Conservation (phyloP, 2,113 vertebrate species). For the Jacana jacana region DNA sequence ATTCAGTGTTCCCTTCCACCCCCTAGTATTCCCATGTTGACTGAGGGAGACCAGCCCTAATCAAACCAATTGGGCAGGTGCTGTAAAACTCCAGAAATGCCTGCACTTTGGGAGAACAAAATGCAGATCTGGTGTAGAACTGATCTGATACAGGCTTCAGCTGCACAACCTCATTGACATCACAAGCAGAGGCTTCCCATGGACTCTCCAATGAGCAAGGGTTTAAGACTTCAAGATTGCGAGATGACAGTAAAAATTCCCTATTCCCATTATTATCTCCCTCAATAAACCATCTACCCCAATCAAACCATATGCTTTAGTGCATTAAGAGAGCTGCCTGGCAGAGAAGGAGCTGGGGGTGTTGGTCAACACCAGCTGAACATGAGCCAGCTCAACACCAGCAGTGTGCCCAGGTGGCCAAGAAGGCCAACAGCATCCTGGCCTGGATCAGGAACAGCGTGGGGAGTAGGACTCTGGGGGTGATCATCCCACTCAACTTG, state of each 20-base stretch:
- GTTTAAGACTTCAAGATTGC: background rate
- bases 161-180: background rate
- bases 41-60: background rate
- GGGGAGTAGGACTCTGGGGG: too few species aligned
- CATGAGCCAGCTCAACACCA: too few species aligned
- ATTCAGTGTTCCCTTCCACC: background rate
- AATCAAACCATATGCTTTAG: background rate
- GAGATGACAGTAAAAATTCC: background rate
- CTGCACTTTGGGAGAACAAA: background rate
- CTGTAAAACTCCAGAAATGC: background rate
- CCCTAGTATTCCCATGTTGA: background rate
- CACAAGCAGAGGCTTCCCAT: rapidly evolving
- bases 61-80: background rate
- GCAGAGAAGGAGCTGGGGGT: too few species aligned
- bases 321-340: too few species aligned
- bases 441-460: too few species aligned
- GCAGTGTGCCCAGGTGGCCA: too few species aligned
- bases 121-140: background rate
- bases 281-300: background rate
- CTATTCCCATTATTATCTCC: background rate
- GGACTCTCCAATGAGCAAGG: background rate
- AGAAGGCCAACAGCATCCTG: too few species aligned
- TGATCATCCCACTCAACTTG: too few species aligned
- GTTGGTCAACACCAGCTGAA: too few species aligned
- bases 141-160: background rate